phyloP scores from a whole-genome alignment of 2,113 vertebrate genomes.

The Rhinopomastus cyanomelas region DNA sequence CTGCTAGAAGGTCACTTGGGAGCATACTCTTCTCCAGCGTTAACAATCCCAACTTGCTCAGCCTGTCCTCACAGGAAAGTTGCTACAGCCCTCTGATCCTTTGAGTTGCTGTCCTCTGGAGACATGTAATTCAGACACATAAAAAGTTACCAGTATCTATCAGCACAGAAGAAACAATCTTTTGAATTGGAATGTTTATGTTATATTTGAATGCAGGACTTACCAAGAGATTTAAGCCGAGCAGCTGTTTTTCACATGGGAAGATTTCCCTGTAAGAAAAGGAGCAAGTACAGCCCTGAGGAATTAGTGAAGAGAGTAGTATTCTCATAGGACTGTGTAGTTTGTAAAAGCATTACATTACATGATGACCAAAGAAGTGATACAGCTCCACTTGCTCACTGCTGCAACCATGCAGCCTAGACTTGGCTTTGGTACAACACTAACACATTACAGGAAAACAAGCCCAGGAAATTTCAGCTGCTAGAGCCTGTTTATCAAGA shows the following conservation, averaged over 20 bases:
- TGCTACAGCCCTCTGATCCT: no score
- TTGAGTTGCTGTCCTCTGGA: no score
- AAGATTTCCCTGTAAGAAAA: background rate
- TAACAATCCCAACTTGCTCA: no score
- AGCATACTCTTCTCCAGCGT: no score
- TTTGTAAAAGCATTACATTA: background rate
- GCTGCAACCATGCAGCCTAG: background rate
- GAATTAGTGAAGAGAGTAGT: background rate
- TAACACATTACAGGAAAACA: background rate
- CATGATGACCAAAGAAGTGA: background rate
- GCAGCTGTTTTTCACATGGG: background rate
- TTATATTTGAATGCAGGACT: background rate
- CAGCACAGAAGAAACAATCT: background rate
- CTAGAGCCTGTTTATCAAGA: conserved; percentile 21
- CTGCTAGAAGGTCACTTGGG: no score
- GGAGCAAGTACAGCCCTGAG: background rate
- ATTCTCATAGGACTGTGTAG: background rate
- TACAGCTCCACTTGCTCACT: background rate
- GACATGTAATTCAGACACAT: no score
- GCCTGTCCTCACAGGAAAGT: no score
- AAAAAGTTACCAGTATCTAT: background rate
- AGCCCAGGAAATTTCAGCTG: conserved; percentile 36
- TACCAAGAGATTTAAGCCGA: background rate
- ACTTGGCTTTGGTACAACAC: background rate
- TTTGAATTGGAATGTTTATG: background rate